Evolutionary conservation across 2,888 invertebrate species (phyloP).

Genomic region (Mesorhabditis belari): DNA sequence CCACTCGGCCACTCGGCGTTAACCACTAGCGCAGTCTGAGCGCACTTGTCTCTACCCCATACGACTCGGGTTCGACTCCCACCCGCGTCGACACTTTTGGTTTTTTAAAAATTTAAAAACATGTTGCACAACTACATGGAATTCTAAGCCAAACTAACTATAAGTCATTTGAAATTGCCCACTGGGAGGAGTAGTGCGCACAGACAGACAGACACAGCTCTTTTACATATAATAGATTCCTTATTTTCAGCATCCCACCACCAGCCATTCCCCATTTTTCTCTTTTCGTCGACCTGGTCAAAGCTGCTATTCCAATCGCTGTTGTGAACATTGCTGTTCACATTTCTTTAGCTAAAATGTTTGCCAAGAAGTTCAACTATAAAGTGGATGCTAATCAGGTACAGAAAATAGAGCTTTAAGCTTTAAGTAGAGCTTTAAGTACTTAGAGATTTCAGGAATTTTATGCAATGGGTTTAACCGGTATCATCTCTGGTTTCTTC

Average conservation of each 20-base stretch:
- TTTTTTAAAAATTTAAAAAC: no score
- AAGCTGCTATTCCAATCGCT: constrained; percentile 55
- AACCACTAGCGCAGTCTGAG: no score
- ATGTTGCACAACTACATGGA: no score
- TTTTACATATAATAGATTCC: background rate
- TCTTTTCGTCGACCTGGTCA: constrained; percentile 33
- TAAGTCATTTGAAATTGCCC: no score
- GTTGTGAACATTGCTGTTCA: constrained; percentile 58
- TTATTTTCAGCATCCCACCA: constrained; percentile 31
- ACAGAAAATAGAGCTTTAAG: no score
- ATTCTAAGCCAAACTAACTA: no score
- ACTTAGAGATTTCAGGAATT: constrained; percentile 32
- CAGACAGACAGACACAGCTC: no score
- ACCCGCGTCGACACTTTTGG: no score
- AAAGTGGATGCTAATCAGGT: constrained; percentile 57
- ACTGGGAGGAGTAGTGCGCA: no score
- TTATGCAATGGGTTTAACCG: constrained; percentile 58
- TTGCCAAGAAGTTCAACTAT: constrained; percentile 57
- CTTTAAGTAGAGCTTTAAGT: background rate
- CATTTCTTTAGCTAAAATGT: constrained; percentile 57
- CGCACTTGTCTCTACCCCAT: no score
- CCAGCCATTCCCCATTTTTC: constrained; percentile 31
- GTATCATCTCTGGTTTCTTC: constrained; percentile 64
- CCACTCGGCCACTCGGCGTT: no score
- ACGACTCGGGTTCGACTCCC: no score